Conservation (phyloP, 2,113 vertebrate genomes). For the Hypomesus transpacificus region DNA sequence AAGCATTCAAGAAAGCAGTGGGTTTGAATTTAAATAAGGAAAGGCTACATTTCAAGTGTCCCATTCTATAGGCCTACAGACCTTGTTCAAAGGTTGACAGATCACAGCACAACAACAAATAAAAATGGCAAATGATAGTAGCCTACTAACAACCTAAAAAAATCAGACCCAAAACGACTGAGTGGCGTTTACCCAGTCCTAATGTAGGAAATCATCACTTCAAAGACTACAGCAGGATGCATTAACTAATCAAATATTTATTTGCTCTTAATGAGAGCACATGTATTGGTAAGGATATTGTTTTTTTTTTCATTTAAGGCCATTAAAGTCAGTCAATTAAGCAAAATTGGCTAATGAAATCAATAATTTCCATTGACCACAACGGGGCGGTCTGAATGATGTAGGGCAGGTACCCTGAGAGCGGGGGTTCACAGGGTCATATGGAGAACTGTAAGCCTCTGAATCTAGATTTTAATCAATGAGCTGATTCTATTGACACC, state of each 20-base stretch:
- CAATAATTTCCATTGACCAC: slow-evolving; percentile 48
- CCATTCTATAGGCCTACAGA: too few species aligned
- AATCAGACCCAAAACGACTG: too few species aligned
- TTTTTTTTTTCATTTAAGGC: slow-evolving; percentile 9
- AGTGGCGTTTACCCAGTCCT: too few species aligned
- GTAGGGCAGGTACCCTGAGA: not conserved
- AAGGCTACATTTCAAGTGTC: too few species aligned
- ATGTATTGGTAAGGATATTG: slow-evolving; percentile 15
- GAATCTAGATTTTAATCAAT: slow-evolving; percentile 28
- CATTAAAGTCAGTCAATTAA: slow-evolving; percentile 34
- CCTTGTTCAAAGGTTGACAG: too few species aligned
- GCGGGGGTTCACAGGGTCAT: slow-evolving; percentile 35
- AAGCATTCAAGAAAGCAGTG: too few species aligned
- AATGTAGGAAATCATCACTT: too few species aligned
- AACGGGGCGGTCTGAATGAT: not conserved
- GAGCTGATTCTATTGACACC: slow-evolving; percentile 24
- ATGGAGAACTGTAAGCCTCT: not conserved
- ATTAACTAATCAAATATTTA: slow-evolving; percentile 39
- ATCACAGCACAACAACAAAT: too few species aligned
- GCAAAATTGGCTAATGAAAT: slow-evolving; percentile 31
- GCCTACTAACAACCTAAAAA: too few species aligned
- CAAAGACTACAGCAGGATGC: slow-evolving; percentile 13
- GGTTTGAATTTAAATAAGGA: too few species aligned
- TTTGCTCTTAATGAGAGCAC: slow-evolving; percentile 37
- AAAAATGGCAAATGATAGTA: too few species aligned